These are phyloP conservation scores for Alces alces DNA, from an alignment of 2,113 vertebrate genomes.

Conservation along the genomic window DNA sequence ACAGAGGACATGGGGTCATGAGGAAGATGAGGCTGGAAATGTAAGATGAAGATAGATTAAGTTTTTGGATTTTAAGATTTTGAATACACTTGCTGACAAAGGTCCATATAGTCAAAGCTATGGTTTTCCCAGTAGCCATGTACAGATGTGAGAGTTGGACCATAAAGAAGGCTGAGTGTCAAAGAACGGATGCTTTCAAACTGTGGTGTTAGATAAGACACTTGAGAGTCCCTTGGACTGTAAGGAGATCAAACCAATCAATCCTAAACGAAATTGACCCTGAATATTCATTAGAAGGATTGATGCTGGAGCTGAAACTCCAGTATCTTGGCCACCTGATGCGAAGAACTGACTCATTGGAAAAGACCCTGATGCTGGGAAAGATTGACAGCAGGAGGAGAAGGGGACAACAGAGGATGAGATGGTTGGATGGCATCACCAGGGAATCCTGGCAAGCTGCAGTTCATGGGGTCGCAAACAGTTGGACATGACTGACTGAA, in stretches of 20 bases:
- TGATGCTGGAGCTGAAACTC: background rate
- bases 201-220: background rate
- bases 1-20: accelerated
- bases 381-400: background rate
- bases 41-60: background rate
- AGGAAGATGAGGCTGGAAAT: background rate
- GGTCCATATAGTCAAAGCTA: background rate
- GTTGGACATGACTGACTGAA: background rate
- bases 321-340: background rate
- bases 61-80: background rate
- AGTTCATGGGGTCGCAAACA: background rate
- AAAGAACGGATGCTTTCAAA: background rate
- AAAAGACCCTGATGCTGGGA: background rate
- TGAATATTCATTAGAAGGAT: background rate
- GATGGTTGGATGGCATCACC: background rate
- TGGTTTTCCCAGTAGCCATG: background rate
- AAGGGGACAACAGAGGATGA: background rate
- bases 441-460: background rate
- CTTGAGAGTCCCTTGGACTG: background rate
- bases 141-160: background rate
- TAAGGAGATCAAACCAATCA: background rate
- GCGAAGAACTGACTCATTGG: background rate
- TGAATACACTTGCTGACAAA: background rate
- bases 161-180: background rate
- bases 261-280: background rate